These are phyloP conservation scores for Cassiopea andromeda DNA, from an alignment of 30 jellyfish, hydroid and myxozoan genomes.

Conservation along the genomic window DNA sequence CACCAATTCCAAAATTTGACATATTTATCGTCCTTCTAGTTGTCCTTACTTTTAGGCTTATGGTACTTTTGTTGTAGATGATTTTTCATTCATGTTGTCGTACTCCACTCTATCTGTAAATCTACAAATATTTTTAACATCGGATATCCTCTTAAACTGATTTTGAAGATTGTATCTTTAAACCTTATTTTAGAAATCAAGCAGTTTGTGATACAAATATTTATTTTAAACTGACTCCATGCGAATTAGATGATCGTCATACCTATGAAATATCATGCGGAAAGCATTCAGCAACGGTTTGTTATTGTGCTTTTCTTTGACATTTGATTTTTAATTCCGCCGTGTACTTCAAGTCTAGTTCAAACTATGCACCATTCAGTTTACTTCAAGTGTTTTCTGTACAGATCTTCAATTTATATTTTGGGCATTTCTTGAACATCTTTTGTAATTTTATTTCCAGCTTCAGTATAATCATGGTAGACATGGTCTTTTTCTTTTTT, in stretches of 20 bases:
- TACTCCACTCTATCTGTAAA: too few relatives aligned
- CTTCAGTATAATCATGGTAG: neutral
- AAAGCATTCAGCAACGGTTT: conserved; percentile 44
- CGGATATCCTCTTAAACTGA: too few relatives aligned
- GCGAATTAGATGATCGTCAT: conserved; percentile 24
- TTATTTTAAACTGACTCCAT: conserved; percentile 13
- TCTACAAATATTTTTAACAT: too few relatives aligned
- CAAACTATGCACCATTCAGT: neutral
- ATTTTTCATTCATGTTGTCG: too few relatives aligned
- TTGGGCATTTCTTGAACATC: neutral
- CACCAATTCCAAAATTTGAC: too few relatives aligned
- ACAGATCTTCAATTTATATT: neutral
- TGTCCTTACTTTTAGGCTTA: too few relatives aligned
- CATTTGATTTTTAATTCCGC: neutral
- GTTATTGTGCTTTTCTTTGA: neutral
- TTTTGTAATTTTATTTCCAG: neutral
- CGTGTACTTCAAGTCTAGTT: neutral
- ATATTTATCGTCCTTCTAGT: too few relatives aligned
- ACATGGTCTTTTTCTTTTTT: neutral
- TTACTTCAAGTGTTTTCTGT: neutral
- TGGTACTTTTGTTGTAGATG: too few relatives aligned
- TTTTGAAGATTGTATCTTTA: too few relatives aligned
- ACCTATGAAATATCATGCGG: conserved; percentile 56
- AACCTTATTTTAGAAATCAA: too few relatives aligned
- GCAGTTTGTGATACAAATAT: conserved; percentile 20